phyloP scores from a whole-genome alignment of 2,797 vertebrate species.

The Buphagus erythrorhynchus region DNA sequence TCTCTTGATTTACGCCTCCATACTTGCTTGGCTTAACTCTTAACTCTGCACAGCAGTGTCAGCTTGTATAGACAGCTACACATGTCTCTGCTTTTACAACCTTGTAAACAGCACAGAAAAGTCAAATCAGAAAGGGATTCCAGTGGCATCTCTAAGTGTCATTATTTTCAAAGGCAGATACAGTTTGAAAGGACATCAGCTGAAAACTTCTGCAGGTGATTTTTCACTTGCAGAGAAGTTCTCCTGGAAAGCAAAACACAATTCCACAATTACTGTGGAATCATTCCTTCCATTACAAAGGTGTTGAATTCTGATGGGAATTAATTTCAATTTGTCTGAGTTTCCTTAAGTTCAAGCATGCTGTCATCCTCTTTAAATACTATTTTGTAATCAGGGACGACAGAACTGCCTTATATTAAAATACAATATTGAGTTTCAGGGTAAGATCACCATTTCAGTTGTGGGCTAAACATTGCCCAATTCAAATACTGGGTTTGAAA shows the following conservation, averaged over 20 bases:
- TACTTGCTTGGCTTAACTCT: neutral
- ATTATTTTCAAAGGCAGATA: constrained; percentile 2
- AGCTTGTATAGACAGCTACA: neutral
- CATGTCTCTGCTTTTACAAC: neutral
- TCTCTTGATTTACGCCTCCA: neutral
- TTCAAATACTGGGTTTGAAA: neutral
- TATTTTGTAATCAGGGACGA: neutral
- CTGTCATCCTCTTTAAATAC: neutral
- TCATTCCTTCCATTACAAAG: neutral
- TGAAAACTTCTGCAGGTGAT: neutral
- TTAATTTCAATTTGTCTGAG: neutral
- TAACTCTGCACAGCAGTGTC: neutral
- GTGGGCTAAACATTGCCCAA: neutral
- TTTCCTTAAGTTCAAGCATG: neutral
- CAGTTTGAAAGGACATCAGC: neutral
- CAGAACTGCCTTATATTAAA: neutral
- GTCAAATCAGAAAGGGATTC: neutral
- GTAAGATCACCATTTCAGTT: neutral
- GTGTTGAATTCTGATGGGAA: neutral
- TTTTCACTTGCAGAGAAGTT: neutral
- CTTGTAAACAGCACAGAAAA: neutral
- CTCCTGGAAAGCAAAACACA: constrained; percentile 1
- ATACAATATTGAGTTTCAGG: neutral
- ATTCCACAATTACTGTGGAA: neutral
- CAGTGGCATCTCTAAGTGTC: neutral